Evolutionary conservation across 1,140 invertebrate species (phyloP), one percentile per base, ranked within the genome.

Genomic region (Pachyrhynchus sulphureomaculatus): DNA sequence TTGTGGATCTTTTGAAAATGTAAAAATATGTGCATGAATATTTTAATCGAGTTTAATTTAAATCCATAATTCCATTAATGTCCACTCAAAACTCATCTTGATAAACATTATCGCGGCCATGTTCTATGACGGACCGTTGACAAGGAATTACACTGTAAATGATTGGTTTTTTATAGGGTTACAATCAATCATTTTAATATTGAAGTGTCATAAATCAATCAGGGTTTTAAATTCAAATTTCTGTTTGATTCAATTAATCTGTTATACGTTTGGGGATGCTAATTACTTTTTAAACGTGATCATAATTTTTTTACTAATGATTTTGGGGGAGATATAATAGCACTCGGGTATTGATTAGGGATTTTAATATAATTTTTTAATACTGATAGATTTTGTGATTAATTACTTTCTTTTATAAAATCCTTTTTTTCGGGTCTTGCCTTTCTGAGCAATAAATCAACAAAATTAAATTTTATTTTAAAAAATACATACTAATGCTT

Each of bases 121-220:
- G 24, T 48, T 13, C 24, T 23, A 23, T 12, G n/a, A 20, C 24
- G 37, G 37, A 39, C 21, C 54, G 54, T 37, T 48, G 54, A 57
- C 54, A 57, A 47, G 17, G 24, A 29, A 45, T 57, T 58, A 58
- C 56, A 37, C 23, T 58, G 56, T 58, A 39, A 48, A 44, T 20
- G 33, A 49, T 58, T 32, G 33, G 44, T 52, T 34, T 52, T 52
- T 52, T 33, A 36, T 58, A 37, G 23, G 52, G 37, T 32, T 6
- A 36, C 52, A 54, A 54, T 54, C 52, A 54, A 54, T 49, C 45
- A 52, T 52, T 18, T 21, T 29, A 24, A 42, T 32, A 39, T 12
- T 58, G 36, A 26, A 17, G 44, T 49, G 18, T 21, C 56, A 51
- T 51, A 58, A 58, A 58, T 58, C 56, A 58, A 49, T 58, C 56